Conservation (phyloP, 2,113 vertebrate genomes). For the Laterallus jamaicensis region DNA sequence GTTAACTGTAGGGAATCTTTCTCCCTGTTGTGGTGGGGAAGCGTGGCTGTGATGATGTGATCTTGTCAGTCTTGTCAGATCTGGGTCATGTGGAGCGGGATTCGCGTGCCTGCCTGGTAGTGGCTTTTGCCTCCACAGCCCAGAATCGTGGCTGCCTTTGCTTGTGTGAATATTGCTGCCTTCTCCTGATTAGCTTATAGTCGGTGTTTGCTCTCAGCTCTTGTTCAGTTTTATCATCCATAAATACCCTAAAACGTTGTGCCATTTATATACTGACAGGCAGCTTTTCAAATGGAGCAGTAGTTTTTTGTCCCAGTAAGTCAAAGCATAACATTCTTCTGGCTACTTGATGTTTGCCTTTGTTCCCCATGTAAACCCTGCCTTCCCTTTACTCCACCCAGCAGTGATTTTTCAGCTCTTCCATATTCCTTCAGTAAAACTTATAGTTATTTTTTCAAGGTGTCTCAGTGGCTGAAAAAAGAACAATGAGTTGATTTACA, state of each 20-base stretch:
- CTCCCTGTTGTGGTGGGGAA: neutral
- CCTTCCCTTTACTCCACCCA: neutral
- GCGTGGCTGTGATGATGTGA: neutral
- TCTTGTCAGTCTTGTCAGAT: slow-evolving; percentile 10
- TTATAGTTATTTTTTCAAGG: neutral
- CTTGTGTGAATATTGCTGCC: neutral
- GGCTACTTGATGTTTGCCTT: neutral
- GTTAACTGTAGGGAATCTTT: neutral
- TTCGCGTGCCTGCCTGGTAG: neutral
- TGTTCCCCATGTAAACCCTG: neutral
- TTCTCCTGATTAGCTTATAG: neutral
- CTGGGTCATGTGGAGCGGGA: slow-evolving; percentile 5
- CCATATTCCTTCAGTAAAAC: neutral
- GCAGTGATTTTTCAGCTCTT: neutral
- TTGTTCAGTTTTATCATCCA: neutral
- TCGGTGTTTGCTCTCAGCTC: neutral
- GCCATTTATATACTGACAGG: neutral
- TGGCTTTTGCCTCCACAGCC: neutral
- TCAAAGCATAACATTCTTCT: neutral
- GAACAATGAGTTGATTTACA: neutral
- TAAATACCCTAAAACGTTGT: neutral
- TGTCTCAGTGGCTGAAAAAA: neutral
- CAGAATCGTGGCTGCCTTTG: neutral
- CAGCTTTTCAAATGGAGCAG: neutral
- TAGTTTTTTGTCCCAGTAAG: neutral